phyloP scores from a whole-genome alignment of 2,113 vertebrate species.

The Tinamus guttatus region DNA sequence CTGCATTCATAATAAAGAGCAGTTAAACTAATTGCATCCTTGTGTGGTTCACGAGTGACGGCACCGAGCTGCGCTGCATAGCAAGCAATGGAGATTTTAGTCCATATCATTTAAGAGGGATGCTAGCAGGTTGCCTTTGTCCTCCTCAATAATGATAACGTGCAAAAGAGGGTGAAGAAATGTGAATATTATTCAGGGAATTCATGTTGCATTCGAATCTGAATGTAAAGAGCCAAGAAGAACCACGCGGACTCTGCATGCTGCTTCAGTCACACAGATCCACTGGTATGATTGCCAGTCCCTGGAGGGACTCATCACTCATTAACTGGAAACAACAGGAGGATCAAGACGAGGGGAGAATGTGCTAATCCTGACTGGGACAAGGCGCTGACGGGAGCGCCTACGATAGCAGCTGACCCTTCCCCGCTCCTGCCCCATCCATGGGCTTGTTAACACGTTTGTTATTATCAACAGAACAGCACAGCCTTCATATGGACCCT shows the following conservation, averaged over 20 bases:
- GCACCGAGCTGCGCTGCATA: not conserved
- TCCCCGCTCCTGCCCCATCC: not conserved
- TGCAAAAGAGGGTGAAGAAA: not conserved
- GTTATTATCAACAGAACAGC: not conserved
- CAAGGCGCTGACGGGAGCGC: not conserved
- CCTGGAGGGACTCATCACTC: not conserved
- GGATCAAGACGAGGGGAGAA: slow-evolving; percentile 2
- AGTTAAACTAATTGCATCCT: slow-evolving; percentile 64
- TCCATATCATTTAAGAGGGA: not conserved
- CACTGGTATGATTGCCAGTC: not conserved
- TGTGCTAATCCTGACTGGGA: not conserved
- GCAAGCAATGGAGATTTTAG: not conserved
- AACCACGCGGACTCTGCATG: not conserved
- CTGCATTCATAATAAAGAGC: slow-evolving; percentile 61
- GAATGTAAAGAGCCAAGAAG: slow-evolving; percentile 10
- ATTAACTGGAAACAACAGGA: slow-evolving; percentile 15
- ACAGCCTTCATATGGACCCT: not conserved
- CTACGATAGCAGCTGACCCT: not conserved
- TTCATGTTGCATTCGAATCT: slow-evolving; percentile 3
- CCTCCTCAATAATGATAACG: not conserved
- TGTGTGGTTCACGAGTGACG: not conserved
- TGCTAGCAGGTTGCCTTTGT: not conserved
- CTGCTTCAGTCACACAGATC: not conserved
- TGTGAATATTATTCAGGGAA: not conserved
- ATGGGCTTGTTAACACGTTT: not conserved